These are phyloP conservation scores for Liodrosophila aerea DNA, from an alignment of 2,888 invertebrate genomes.

Conservation along the genomic window DNA sequence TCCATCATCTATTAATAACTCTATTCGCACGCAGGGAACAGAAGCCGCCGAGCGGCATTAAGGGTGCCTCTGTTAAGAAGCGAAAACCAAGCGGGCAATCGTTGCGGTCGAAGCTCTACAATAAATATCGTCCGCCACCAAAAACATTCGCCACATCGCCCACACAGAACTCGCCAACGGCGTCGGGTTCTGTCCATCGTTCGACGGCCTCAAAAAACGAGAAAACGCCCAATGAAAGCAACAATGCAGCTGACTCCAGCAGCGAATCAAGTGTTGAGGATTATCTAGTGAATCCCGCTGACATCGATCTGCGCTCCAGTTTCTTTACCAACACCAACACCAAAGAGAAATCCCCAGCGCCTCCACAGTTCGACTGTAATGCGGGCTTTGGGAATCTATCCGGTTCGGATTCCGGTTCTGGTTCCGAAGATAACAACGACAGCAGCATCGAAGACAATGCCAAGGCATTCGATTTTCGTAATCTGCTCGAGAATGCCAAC, in stretches of 20 bases:
- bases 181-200: constrained; percentile 60
- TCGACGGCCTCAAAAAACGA: constrained; percentile 78
- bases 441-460: constrained; percentile 60
- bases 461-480: constrained; percentile 80
- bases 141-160: constrained; percentile 71
- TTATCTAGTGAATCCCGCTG: constrained; percentile 84
- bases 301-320: constrained; percentile 84
- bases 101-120: constrained; percentile 75
- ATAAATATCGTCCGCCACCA: constrained; percentile 78
- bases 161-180: constrained; percentile 73
- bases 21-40: constrained; percentile 60
- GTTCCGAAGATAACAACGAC: constrained; percentile 78
- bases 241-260: constrained; percentile 48
- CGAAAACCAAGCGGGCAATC: constrained; percentile 73
- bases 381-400: constrained; percentile 77
- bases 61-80: constrained; percentile 71
- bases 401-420: constrained; percentile 79
- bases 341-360: constrained; percentile 60
- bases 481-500: constrained; percentile 85
- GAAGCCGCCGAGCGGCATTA: constrained; percentile 63
- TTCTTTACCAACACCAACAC: constrained; percentile 81
- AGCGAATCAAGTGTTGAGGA: constrained; percentile 75
- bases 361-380: constrained; percentile 81
- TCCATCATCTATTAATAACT: too few relatives aligned
- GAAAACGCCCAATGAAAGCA: constrained; percentile 74